Evolutionary conservation across 2,113 vertebrate species (phyloP).

Genomic region (Ardeotis arabs): DNA sequence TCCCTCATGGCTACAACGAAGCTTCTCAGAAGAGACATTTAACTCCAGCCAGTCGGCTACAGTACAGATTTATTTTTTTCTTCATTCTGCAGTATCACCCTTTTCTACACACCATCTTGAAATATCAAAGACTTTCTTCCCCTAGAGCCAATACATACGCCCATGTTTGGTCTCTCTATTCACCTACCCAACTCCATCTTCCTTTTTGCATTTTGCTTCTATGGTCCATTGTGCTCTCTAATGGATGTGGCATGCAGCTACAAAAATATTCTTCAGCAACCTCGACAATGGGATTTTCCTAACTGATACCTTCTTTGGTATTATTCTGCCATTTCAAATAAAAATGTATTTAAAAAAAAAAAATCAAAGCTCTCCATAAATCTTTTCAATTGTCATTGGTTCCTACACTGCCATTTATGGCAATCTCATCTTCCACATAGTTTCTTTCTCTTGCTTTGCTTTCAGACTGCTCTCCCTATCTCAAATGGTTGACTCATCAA

Average conservation of each 20-base stretch:
- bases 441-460: not conserved
- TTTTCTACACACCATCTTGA: not conserved
- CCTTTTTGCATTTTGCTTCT: not conserved
- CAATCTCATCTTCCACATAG: not conserved
- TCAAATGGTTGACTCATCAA: not conserved
- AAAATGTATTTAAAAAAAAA: not conserved
- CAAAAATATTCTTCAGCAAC: not conserved
- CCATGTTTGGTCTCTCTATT: not conserved
- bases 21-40: not conserved
- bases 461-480: not conserved
- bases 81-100: not conserved
- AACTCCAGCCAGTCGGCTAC: not conserved
- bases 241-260: not conserved
- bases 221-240: not conserved
- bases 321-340: not conserved
- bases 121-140: not conserved
- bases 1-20: not conserved
- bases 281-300: not conserved
- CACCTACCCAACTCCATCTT: not conserved
- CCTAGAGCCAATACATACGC: rapidly evolving
- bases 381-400: not conserved
- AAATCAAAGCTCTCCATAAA: not conserved
- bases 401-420: not conserved
- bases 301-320: not conserved
- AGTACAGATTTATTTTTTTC: not conserved